Percentiles rank a stretch among this genome's conserved stretches.
Evolutionary conservation across 2,113 vertebrate genomes (phyloP).

Genomic region (Labeo rohita): DNA sequence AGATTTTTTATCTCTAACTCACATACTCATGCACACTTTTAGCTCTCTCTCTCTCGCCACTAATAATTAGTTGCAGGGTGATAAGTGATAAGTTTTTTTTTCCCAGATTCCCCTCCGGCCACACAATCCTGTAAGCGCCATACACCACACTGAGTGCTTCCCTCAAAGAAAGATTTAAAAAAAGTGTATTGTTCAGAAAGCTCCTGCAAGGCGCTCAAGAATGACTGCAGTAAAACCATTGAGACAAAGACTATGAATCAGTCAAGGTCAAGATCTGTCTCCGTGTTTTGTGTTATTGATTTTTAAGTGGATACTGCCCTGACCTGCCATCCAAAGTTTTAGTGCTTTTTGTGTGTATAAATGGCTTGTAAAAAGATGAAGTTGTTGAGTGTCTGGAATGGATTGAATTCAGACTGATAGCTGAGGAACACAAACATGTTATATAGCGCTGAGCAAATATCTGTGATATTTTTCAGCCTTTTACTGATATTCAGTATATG

Average conservation of each 20-base stretch:
- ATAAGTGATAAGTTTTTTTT: slow-evolving; percentile 31
- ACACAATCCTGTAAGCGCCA: slow-evolving; percentile 5
- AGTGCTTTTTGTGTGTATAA: neutral
- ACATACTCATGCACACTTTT: neutral
- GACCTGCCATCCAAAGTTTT: neutral
- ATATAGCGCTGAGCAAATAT: neutral
- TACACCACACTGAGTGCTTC: slow-evolving; percentile 15
- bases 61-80: slow-evolving; percentile 33
- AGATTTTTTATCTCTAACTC: neutral
- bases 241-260: neutral
- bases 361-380: neutral
- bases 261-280: neutral
- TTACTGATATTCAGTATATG: neutral
- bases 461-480: neutral
- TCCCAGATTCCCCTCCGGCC: slow-evolving; percentile 6
- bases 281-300: neutral
- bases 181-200: neutral
- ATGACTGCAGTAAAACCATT: neutral
- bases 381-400: neutral
- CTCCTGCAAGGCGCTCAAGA: neutral
- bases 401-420: neutral
- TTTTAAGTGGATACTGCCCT: neutral
- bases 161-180: slow-evolving; percentile 12
- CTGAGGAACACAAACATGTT: neutral
- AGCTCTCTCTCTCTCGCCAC: slow-evolving; percentile 1